Base-by-base conservation (phyloP, 2,113 vertebrate genomes). In the Oostethus manadensis region DNA sequence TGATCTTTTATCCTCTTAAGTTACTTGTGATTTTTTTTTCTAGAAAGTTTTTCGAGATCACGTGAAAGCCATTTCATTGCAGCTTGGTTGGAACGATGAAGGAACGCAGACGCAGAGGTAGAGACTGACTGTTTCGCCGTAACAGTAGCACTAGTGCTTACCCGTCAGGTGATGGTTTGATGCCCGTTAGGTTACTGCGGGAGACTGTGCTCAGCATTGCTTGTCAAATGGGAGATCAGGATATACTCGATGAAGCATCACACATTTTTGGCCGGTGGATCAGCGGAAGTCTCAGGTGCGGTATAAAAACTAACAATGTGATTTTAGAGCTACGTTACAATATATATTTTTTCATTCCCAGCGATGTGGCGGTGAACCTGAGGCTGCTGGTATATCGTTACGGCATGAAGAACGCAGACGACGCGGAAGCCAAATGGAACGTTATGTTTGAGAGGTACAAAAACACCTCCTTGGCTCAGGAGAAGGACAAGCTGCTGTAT, bases 401-500 rank as follows among this genome's bases (percentile, higher is more conserved):
- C 5, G 97, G 97, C 10, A 99, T 98, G 94, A 91, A 93, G 86
- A 88, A 78, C n/a, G 86, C 90, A 0, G 88, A 88, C 0, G 88
- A 88, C n/a, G 73, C 86, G 1, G 81, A 87, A 22, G 0, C 8
- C 3, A 87, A 89, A 0, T 99, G 97, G 97, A 80, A 92, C 48
- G 58, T 78, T 0, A 94, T 93, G 89, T 93, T 98, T 8, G 0
- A 87, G 35, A 85, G 84, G 67, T 98, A 99, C 75, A 86, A 84
- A 74, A 53, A 70, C 0, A 80, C 87, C 0, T 22, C 91, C 16
- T 80, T 99, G 75, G 97, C 97, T 2, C 97, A 99, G 81, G 97
- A 99, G 77, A 98, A 98, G 79, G 94, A 94, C 85, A 99, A 99
- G 71, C 83, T 99, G 45, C 88, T 99, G 9, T 94, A 95, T 16